These are phyloP conservation scores for Myotis daubentonii DNA, from an alignment of 2,797 vertebrate genomes.

Conservation along the genomic window DNA sequence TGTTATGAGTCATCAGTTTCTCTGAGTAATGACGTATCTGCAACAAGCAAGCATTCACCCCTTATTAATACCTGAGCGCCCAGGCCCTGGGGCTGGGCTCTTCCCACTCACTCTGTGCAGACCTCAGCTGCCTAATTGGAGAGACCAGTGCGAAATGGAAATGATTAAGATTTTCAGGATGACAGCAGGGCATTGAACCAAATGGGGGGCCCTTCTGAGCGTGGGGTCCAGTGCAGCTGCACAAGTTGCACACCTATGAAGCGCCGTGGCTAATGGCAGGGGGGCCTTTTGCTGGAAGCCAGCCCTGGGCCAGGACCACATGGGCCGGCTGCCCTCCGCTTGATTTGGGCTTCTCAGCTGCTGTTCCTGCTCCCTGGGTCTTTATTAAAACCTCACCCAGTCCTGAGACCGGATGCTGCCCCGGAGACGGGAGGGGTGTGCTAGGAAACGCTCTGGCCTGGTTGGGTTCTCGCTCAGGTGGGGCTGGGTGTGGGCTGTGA, in stretches of 20 bases:
- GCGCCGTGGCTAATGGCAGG: not conserved
- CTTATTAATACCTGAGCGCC: no score
- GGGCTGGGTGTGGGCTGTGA: not conserved
- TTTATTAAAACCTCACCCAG: not conserved
- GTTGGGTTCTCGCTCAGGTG: not conserved
- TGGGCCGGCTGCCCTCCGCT: not conserved
- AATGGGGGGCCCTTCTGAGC: not conserved
- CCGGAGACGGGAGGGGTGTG: not conserved
- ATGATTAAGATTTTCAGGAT: not conserved
- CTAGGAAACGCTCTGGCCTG: not conserved
- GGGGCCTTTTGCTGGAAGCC: not conserved
- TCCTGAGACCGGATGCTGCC: not conserved
- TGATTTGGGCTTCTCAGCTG: not conserved
- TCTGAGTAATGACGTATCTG: not conserved
- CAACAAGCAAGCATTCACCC: not conserved
- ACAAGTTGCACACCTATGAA: not conserved
- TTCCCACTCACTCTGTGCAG: not conserved
- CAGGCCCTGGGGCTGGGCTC: not conserved
- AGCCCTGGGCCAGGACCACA: not conserved
- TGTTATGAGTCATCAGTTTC: not conserved
- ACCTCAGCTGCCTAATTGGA: not conserved
- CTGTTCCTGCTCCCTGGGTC: not conserved
- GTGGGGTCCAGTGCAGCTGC: fast-evolving
- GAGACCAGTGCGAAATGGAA: not conserved
- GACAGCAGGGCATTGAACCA: not conserved